phyloP scores from a whole-genome alignment of 37 sponge, comb jelly and placozoan species.

The Ephydatia muelleri region DNA sequence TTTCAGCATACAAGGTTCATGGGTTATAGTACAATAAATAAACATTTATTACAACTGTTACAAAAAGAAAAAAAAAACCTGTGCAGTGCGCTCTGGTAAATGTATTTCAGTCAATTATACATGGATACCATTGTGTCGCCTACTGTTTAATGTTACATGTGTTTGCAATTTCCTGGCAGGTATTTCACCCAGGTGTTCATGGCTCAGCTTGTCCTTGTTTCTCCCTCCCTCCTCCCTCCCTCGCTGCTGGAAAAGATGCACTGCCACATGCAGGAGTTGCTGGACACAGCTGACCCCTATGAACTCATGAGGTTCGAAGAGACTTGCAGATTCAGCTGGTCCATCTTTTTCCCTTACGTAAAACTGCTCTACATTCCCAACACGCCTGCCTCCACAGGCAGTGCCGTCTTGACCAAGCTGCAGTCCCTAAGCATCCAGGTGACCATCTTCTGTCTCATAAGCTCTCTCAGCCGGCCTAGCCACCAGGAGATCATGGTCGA shows the following conservation, averaged over 20 bases:
- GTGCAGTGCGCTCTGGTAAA: not conserved
- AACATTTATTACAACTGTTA: not conserved
- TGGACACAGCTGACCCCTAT: not conserved
- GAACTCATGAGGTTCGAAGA: constrained; percentile 32
- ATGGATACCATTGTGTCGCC: not conserved
- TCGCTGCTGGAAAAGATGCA: not conserved
- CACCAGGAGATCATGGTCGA: constrained; percentile 24
- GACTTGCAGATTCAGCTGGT: constrained; percentile 15
- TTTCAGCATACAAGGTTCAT: too few species aligned
- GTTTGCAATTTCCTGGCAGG: not conserved
- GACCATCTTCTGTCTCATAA: constrained; percentile 23
- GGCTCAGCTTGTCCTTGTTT: constrained; percentile 16
- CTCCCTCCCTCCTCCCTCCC: constrained; percentile 3
- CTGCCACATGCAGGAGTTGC: not conserved
- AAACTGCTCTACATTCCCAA: constrained; percentile 26
- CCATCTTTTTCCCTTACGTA: constrained; percentile 34
- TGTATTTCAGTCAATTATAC: not conserved
- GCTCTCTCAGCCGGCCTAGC: not conserved
- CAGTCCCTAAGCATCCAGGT: not conserved
- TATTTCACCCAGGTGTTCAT: constrained; percentile 33
- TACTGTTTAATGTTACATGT: too few species aligned
- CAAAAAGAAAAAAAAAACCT: not conserved
- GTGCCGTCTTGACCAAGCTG: not conserved
- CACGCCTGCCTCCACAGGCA: not conserved
- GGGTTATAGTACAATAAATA: too few species aligned